Conservation (phyloP, 1,140 invertebrate genomes). For the Ganaspis sp. region DNA sequence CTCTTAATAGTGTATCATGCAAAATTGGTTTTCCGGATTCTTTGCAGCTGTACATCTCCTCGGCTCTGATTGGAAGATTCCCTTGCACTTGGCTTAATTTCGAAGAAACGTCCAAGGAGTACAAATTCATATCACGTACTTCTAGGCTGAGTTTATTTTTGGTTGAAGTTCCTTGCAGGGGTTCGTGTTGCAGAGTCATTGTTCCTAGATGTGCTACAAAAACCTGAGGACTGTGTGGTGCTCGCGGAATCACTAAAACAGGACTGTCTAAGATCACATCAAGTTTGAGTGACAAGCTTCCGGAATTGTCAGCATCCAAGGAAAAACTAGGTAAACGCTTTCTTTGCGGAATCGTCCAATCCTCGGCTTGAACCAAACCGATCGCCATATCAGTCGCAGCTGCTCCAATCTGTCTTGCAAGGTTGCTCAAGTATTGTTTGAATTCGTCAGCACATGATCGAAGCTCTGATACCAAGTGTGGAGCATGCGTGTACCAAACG, state of each 20-base stretch:
- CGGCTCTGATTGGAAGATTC: constrained; percentile 72
- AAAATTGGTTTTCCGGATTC: constrained; percentile 83
- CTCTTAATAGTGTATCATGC: constrained; percentile 88
- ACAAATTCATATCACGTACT: constrained; percentile 92
- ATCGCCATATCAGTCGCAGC: constrained; percentile 96
- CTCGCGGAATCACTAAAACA: constrained; percentile 90
- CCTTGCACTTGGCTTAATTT: constrained; percentile 65
- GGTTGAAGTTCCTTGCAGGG: constrained; percentile 63
- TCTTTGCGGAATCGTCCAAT: constrained; percentile 69
- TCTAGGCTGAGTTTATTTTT: constrained; percentile 78
- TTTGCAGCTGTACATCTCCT: constrained; percentile 83
- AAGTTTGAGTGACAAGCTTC: constrained; percentile 73
- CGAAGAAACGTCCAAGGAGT: constrained; percentile 82
- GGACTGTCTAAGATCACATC: constrained; percentile 92
- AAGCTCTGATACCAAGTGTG: constrained; percentile 90
- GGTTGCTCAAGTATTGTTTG: constrained; percentile 83
- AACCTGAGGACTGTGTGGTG: constrained; percentile 86
- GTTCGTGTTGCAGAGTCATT: constrained; percentile 82
- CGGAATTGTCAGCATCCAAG: constrained; percentile 50
- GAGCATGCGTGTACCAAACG: constrained; percentile 95
- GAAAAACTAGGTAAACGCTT: constrained; percentile 70
- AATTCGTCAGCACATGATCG: constrained; percentile 85
- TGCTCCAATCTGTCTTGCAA: constrained; percentile 88
- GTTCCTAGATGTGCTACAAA: constrained; percentile 95
- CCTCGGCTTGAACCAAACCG: constrained; percentile 87